Evolutionary conservation across 2,797 vertebrate species (phyloP), one percentile per base, ranked within the genome.

Genomic region (Falco berigora): DNA sequence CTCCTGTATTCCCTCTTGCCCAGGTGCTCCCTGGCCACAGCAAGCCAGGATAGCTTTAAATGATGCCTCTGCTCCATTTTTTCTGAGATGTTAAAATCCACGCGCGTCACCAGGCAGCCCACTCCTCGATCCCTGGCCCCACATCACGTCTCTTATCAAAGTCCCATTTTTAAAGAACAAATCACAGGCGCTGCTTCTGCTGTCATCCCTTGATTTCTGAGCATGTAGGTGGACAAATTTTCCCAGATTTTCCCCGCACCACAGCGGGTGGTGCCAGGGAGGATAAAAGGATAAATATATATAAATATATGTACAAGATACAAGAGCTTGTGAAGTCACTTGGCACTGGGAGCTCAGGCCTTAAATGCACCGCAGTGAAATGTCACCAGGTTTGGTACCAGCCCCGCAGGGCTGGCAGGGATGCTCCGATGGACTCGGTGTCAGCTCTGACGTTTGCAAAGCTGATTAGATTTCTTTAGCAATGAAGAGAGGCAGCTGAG

Each of bases 281-380:
- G 88, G 90, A 86, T 55, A 8, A 88, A 58, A 93, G 28, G 75
- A 71, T 64, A 78, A 86, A 94, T 56, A 80, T 18, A 27, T 49
- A 71, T 19, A 75, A 72, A 79, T 21, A 34, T 8, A 44, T 10
- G 38, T 20, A 53, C 53, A 80, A 40, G 2, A 5, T 8, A 30
- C 28, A 4, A 36, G 47, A 83, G 23, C 76, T 17, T 15, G 46
- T 3, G 92, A 53, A 88, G 91, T 47, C 58, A 1, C 58, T 27
- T 0, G 30, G 79, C 63, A 73, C 59, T 1, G 0, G 36, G 46
- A 90, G 90, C 63, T 75, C 63, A 2, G n/a, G 16, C 64, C 59
- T 34, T 20, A 28, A 50, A 25, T 17, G 72, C 36, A 6, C 19
- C 1, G 1, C 28, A 1, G 8, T 6, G 83, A 50, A 14, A n/a